Base-by-base conservation (phyloP, 2,888 invertebrate species). In the Drosophila birchii region DNA sequence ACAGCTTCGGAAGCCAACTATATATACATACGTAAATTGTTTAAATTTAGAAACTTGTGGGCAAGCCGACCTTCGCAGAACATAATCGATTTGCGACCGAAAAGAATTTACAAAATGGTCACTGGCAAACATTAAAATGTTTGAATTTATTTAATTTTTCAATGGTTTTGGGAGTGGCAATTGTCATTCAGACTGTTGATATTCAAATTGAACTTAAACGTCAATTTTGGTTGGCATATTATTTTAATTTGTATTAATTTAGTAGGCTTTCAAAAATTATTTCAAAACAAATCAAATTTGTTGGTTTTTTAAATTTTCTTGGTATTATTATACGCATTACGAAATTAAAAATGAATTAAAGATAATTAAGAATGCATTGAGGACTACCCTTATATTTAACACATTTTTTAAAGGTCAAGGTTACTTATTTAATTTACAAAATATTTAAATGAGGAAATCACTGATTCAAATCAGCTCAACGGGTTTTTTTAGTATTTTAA, bases 31-130 rank as follows among this genome's bases (percentile, higher is more conserved):
- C 56, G 45, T 45, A 60, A 12, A 69, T 45, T 47, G 70, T 70
- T 76, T 79, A 81, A 79, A 70, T 79, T 82, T 86, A 86, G 79
- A 83, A 55, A 59, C 54, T 71, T 70, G 36, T 58, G 41, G 39
- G 70, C 59, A 26, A 68, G 59, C 36, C 49, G 60, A 71, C 55
- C 49, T 55, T 60, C 60, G 49, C 44, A 9, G 23, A 41, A 64
- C 55, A 55, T 18, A 41, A 44, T 70, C 61, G 61, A 71, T 61
- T 51, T 43, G 43, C 43, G 29, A 12, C 23, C 3, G 8, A 29
- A n/a, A 5, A 26, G 14, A 51, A 12, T 44, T 56, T 51, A n/a
- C 6, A 36, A 43, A 64, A 29, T 36, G 4, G 20, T 20, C 11
- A 11, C 12, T 11, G 12, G 32, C 7, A 53, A 36, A 38, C 16